Evolutionary conservation across 2,888 invertebrate species (phyloP).

Genomic region (Brenthis daphne): DNA sequence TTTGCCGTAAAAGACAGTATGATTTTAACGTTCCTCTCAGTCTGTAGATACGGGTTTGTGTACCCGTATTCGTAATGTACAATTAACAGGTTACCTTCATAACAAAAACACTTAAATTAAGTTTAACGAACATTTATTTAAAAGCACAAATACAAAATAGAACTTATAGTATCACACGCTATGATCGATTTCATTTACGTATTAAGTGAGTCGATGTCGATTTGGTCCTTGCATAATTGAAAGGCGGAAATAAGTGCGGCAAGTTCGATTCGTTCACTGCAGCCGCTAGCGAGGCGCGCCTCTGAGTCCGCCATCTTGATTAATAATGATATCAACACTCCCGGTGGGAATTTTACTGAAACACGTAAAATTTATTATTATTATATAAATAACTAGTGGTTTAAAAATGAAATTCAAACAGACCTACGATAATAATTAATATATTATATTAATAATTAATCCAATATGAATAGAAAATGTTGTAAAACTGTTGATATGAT

Average conservation of each 20-base stretch:
- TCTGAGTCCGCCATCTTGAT: constrained; percentile 96
- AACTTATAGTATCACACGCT: not conserved
- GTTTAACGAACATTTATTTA: not conserved
- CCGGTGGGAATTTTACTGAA: constrained; percentile 93
- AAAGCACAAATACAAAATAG: not conserved
- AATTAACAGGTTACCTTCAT: too few species aligned
- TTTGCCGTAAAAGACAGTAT: too few species aligned
- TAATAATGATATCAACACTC: constrained; percentile 88
- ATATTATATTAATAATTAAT: too few species aligned
- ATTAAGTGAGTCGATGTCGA: constrained; percentile 48
- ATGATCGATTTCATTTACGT: constrained; percentile 18
- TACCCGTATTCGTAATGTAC: too few species aligned
- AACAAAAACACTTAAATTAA: too few species aligned
- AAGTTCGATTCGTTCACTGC: constrained; percentile 94
- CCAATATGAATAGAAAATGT: too few species aligned
- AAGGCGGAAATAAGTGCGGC: constrained; percentile 95
- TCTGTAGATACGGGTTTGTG: too few species aligned
- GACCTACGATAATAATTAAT: too few species aligned
- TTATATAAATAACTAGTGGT: constrained; percentile 41
- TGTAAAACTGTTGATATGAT: too few species aligned
- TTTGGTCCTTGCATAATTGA: constrained; percentile 86
- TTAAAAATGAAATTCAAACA: not conserved
- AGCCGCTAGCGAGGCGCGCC: constrained; percentile 91
- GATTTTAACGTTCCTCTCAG: too few species aligned
- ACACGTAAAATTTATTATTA: constrained; percentile 9